Evolutionary conservation across 2,888 invertebrate genomes (phyloP).

Genomic region (Sphaerophoria rueppellii): DNA sequence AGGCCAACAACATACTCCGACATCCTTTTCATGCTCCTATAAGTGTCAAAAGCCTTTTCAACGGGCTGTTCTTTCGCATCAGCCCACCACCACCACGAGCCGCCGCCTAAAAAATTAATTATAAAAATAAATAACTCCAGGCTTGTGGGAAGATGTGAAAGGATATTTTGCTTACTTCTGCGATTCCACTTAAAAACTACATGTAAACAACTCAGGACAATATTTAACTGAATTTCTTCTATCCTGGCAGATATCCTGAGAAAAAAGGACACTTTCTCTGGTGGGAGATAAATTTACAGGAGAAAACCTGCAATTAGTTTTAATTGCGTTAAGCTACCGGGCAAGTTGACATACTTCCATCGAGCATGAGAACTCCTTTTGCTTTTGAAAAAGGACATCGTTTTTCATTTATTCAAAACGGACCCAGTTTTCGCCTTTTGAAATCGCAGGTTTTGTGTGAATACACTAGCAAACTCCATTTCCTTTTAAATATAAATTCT

Average conservation of each 20-base stretch:
- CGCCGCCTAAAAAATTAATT: slow-evolving; percentile 64
- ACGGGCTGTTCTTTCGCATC: neutral
- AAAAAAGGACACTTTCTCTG: slow-evolving; percentile 43
- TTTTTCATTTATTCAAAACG: slow-evolving; percentile 2
- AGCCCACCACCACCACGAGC: neutral
- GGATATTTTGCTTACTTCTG: neutral
- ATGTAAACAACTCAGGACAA: slow-evolving; percentile 10
- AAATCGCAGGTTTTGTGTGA: slow-evolving; percentile 1
- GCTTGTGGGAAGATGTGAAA: slow-evolving; percentile 36
- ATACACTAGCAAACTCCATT: neutral
- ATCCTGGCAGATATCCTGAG: neutral
- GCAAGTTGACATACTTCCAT: slow-evolving; percentile 49
- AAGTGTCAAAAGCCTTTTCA: slow-evolving; percentile 14
- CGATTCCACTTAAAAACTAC: slow-evolving; percentile 29
- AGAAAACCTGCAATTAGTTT: slow-evolving; percentile 62
- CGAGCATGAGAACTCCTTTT: slow-evolving; percentile 3
- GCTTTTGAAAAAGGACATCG: neutral
- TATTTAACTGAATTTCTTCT: neutral
- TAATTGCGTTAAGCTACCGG: slow-evolving; percentile 56
- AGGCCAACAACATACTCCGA: slow-evolving; percentile 42
- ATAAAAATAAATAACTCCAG: slow-evolving; percentile 61
- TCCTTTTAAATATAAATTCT: neutral
- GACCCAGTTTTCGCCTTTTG: neutral
- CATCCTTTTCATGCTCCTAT: slow-evolving; percentile 17
- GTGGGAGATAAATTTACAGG: slow-evolving; percentile 30